These are phyloP conservation scores for Pavo muticus DNA, from an alignment of 2,113 vertebrate species.

Conservation along the genomic window DNA sequence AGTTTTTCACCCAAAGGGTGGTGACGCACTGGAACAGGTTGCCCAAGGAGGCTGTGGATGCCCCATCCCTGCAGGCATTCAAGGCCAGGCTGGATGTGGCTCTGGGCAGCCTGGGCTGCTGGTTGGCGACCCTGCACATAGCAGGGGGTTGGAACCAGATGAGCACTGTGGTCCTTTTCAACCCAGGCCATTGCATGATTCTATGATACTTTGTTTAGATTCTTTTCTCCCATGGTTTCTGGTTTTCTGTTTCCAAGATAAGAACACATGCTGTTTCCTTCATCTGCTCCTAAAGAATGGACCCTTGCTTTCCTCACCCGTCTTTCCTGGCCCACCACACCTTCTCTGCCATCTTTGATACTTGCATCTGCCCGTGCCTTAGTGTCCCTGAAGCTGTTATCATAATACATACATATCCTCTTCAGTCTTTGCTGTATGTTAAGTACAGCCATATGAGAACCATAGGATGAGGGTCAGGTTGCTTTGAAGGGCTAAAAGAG, in stretches of 20 bases:
- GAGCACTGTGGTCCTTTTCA: too few relatives aligned
- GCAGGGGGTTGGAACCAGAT: too few relatives aligned
- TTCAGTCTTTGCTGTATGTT: neutral
- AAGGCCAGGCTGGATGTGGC: too few relatives aligned
- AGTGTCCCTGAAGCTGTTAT: neutral
- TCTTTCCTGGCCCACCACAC: neutral
- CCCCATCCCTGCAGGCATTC: too few relatives aligned
- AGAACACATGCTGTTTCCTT: neutral
- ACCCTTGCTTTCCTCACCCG: neutral
- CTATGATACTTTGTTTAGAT: neutral
- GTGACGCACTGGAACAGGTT: too few relatives aligned
- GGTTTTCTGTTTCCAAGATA: neutral
- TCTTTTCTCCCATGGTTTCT: neutral
- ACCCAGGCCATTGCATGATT: too few relatives aligned
- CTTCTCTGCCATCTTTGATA: neutral
- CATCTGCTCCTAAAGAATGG: neutral
- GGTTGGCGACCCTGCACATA: too few relatives aligned
- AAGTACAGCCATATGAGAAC: neutral
- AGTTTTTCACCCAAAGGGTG: too few relatives aligned
- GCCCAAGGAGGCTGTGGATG: too few relatives aligned
- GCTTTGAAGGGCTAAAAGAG: neutral
- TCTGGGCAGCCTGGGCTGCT: too few relatives aligned
- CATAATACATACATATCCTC: neutral
- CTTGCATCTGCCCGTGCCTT: accelerated
- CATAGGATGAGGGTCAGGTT: neutral